Conservation (phyloP, 2,888 invertebrate species). For the Tuta absoluta region DNA sequence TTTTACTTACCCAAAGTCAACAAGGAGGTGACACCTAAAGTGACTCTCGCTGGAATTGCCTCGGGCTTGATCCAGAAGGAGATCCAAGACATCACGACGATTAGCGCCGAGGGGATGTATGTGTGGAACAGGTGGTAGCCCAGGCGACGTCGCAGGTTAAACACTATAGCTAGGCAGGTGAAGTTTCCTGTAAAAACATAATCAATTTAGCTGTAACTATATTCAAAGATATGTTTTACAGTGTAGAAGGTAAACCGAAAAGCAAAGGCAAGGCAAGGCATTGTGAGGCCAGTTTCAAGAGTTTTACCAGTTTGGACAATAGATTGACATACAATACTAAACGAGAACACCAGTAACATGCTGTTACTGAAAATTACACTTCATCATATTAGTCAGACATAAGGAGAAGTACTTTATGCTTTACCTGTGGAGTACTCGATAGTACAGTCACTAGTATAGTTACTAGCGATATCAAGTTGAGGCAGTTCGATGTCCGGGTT, state of each 20-base stretch:
- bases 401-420: no score
- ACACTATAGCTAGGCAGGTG: conserved; percentile 94
- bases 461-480: conserved; percentile 92
- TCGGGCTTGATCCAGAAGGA: conserved; percentile 98
- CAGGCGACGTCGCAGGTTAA: conserved; percentile 89
- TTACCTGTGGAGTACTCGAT: conserved; percentile 90
- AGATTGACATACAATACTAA: no score
- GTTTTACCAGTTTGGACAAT: no score
- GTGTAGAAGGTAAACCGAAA: no score
- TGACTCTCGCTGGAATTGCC: conserved; percentile 94
- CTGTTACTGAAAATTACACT: no score
- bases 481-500: conserved; percentile 94
- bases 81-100: conserved; percentile 97
- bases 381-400: no score
- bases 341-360: no score
- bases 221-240: not conserved
- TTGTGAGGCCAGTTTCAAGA: no score
- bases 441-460: conserved; percentile 94
- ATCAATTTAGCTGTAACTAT: no score
- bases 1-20: conserved; percentile 87
- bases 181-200: conserved; percentile 87
- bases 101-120: conserved; percentile 94
- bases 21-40: conserved; percentile 92
- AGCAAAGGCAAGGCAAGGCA: no score
- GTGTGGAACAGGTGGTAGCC: conserved; percentile 96